Percentiles rank a stretch among this genome's conserved stretches.
These are phyloP conservation scores for Myrmecobius fasciatus DNA, from an alignment of 2,113 vertebrate genomes.

Conservation along the genomic window DNA sequence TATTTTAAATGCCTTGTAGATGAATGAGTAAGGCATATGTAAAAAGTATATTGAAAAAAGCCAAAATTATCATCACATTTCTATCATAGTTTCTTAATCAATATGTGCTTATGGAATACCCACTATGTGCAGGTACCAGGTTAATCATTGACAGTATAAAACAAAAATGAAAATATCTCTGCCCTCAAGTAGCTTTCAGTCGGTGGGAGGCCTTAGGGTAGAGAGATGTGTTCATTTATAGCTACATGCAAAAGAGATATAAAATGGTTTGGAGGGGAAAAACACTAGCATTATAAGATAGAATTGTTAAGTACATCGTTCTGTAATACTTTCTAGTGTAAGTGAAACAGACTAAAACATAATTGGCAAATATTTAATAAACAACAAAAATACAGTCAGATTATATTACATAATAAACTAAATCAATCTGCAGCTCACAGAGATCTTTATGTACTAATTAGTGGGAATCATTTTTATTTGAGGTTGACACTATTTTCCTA, in stretches of 20 bases:
- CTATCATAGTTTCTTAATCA: background rate
- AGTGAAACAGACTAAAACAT: background rate
- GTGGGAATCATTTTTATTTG: background rate
- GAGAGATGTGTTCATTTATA: background rate
- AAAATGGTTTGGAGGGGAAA: background rate
- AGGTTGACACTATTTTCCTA: background rate
- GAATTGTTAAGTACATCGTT: background rate
- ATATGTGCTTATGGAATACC: background rate
- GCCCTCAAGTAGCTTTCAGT: background rate
- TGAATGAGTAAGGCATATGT: background rate
- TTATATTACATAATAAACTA: background rate
- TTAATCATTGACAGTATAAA: background rate
- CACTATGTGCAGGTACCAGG: background rate
- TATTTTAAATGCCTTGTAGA: background rate
- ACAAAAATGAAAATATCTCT: background rate
- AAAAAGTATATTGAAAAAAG: background rate
- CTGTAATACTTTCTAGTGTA: background rate
- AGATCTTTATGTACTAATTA: background rate
- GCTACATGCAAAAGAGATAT: background rate
- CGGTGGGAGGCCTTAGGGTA: background rate
- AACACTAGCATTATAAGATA: background rate
- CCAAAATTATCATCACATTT: background rate
- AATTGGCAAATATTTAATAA: background rate
- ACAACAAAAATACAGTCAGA: background rate
- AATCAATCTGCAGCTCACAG: background rate